Percentiles rank a stretch among this genome's conserved stretches.
These are phyloP conservation scores for zebrafish (Danio rerio) DNA, from an alignment of 2,113 vertebrate genomes.

Conservation along the genomic window DNA sequence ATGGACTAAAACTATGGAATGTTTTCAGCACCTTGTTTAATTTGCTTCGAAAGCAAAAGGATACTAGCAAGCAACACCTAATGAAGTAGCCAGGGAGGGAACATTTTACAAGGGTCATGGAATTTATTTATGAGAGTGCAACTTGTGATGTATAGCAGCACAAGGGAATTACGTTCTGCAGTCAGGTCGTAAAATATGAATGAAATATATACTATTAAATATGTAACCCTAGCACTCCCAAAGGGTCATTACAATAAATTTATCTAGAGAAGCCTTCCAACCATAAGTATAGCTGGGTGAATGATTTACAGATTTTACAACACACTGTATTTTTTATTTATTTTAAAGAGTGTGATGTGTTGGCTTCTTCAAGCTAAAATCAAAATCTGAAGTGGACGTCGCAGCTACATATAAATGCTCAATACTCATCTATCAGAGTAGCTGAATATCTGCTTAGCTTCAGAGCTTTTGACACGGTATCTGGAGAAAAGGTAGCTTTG, in stretches of 20 bases:
- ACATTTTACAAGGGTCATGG: neutral
- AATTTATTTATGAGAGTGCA: neutral
- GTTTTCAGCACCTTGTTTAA: no score
- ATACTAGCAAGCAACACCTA: no score
- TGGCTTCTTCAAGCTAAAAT: neutral
- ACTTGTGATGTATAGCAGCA: neutral
- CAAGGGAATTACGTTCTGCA: neutral
- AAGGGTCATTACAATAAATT: conserved; percentile 26
- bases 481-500: neutral
- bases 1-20: no score
- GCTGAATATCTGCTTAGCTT: conserved; percentile 36
- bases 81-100: no score
- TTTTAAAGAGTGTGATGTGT: neutral
- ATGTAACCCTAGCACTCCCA: neutral
- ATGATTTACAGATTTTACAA: conserved; percentile 25
- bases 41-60: no score
- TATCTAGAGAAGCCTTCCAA: conserved; percentile 27
- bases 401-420: neutral
- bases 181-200: conserved; percentile 18
- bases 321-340: no score
- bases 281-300: neutral
- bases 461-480: neutral
- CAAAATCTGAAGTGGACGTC: neutral
- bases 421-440: neutral
- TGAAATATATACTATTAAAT: neutral